These are phyloP conservation scores for Oscheius sp. DNA, from an alignment of 2,888 invertebrate species.

Conservation along the genomic window DNA sequence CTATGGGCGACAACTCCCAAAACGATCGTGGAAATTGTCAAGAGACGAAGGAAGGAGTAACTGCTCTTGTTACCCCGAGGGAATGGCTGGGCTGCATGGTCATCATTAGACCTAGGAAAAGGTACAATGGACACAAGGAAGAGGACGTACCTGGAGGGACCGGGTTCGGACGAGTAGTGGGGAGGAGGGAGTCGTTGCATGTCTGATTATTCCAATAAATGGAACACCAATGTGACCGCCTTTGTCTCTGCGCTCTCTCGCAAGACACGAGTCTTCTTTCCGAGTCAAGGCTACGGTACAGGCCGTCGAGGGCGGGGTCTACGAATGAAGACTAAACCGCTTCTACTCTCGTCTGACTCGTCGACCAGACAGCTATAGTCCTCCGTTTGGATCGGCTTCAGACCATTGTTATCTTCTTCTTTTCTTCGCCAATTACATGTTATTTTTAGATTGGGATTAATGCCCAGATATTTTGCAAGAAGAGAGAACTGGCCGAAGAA, in stretches of 20 bases:
- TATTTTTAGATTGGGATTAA: too few relatives aligned
- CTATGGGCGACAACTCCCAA: slow-evolving; percentile 18
- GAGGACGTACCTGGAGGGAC: slow-evolving; percentile 21
- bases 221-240: slow-evolving; percentile 24
- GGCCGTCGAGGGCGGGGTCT: slow-evolving; percentile 20
- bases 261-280: background rate
- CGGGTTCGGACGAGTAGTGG: slow-evolving; percentile 22
- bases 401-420: too few relatives aligned
- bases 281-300: slow-evolving; percentile 16
- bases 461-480: too few relatives aligned
- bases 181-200: slow-evolving; percentile 13
- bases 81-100: background rate
- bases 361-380: too few relatives aligned
- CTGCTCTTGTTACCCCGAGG: background rate
- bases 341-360: too few relatives aligned
- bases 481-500: too few relatives aligned
- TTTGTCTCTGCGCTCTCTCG: slow-evolving; percentile 29
- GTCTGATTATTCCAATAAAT: slow-evolving; percentile 36
- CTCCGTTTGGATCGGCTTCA: too few relatives aligned
- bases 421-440: too few relatives aligned
- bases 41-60: background rate
- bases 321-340: slow-evolving; percentile 14
- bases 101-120: background rate
- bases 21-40: slow-evolving; percentile 11
- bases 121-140: too few relatives aligned